phyloP scores from a whole-genome alignment of 2,797 vertebrate genomes.

The Eleutherodactylus coqui region DNA sequence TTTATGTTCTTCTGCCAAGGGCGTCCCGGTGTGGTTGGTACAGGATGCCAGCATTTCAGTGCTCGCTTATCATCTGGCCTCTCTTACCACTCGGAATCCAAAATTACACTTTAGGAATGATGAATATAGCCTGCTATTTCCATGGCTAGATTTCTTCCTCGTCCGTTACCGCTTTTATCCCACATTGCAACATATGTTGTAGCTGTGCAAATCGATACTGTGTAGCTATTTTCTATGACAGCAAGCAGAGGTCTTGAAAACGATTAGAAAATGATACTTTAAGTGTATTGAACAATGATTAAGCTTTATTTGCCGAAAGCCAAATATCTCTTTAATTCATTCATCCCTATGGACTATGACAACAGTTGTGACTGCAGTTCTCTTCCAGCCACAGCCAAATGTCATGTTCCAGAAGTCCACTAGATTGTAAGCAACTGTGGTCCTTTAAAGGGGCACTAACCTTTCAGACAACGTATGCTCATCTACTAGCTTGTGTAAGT shows the following conservation, averaged over 20 bases:
- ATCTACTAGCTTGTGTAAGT: too few relatives aligned
- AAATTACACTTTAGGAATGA: background rate
- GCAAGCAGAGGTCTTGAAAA: too few relatives aligned
- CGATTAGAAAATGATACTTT: background rate
- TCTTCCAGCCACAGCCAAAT: background rate
- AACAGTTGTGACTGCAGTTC: too few relatives aligned
- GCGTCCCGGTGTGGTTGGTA: background rate
- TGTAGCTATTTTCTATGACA: too few relatives aligned
- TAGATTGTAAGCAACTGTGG: background rate
- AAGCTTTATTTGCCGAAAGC: background rate
- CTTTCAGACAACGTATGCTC: too few relatives aligned
- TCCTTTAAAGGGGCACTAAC: background rate
- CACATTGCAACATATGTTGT: background rate
- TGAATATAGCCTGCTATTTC: background rate
- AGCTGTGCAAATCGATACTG: too few relatives aligned
- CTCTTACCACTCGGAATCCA: background rate
- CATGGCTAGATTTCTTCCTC: background rate
- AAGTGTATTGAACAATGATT: background rate
- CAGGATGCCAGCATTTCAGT: background rate
- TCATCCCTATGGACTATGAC: background rate
- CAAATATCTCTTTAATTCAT: background rate
- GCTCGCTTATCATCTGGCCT: conserved; percentile 4
- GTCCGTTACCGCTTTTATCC: too few relatives aligned
- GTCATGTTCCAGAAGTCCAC: background rate
- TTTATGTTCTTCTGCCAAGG: conserved; percentile 32